Conservation (phyloP, 1,140 invertebrate species). For the Cheumatopsyche charites region DNA sequence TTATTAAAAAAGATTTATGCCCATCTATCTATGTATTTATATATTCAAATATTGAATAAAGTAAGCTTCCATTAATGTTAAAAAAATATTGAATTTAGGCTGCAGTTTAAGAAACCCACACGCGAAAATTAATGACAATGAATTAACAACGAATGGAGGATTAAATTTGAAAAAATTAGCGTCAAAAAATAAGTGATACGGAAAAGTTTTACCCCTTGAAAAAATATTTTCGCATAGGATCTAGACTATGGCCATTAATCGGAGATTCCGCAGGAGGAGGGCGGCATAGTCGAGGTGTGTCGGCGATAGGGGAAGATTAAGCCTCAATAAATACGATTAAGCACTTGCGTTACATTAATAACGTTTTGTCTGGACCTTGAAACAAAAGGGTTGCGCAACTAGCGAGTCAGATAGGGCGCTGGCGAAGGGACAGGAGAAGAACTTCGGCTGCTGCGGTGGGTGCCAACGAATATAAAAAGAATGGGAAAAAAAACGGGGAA, state of each 20-base stretch:
- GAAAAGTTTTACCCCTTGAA: background rate
- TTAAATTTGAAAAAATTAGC: no score
- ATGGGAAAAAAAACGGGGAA: constrained; percentile 39
- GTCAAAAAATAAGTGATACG: background rate
- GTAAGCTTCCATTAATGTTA: no score
- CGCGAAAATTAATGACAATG: no score
- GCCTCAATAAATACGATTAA: constrained; percentile 49
- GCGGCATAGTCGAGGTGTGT: background rate
- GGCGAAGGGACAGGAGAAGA: constrained; percentile 34
- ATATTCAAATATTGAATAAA: no score
- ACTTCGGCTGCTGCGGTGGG: constrained; percentile 27
- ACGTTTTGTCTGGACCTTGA: constrained; percentile 44
- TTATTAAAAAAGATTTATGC: no score
- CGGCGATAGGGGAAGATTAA: constrained; percentile 41
- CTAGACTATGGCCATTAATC: background rate
- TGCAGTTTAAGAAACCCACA: no score
- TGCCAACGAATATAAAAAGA: background rate
- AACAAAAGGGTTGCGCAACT: constrained; percentile 38
- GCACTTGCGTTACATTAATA: constrained; percentile 49
- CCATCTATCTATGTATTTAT: no score
- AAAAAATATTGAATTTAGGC: no score
- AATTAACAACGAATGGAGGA: no score
- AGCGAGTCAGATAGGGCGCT: constrained; percentile 27
- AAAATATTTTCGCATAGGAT: constrained; percentile 1
- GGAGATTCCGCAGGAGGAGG: background rate